Evolutionary conservation across 2,888 invertebrate species (phyloP), one percentile per base, ranked within the genome.

Genomic region (Eupithecia abbreviata): DNA sequence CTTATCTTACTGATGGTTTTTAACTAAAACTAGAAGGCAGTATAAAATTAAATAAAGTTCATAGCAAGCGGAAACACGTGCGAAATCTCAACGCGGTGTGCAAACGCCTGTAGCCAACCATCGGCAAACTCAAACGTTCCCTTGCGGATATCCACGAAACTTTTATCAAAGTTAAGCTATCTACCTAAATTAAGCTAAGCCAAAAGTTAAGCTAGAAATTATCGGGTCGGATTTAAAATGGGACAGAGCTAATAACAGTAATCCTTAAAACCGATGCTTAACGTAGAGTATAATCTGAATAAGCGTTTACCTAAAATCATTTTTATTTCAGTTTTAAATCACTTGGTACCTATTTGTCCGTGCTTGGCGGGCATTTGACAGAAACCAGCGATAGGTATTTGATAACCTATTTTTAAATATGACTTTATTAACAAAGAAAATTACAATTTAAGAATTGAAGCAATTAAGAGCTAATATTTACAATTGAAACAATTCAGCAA

Each of bases 171-270:
- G 58, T 68, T 62, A 18, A 58, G 3, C 7, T 51, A n/a, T 12
- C 55, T 55, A 55, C n/a, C 55, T 58, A 58, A 70, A 74, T 74
- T 70, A 70, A 62, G 62, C 62, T 74, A 69, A 42, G 51, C 45
- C 13, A 58, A 45, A 55, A 68, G 67, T 69, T 55, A 70, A 49
- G 47, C 58, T 9, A 18, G 15, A 62, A 69, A 49, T 74, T 70
- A 45, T 68, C 4, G 10, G 45, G n/a, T 67, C 4, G 15, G n/a
- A 12, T n/a, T 15, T 67, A 43, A 66, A 67, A 43, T 68, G 43
- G 45, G 68, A 68, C 45, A 68, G 43, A 67, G 7, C 5, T 6
- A 15, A 15, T 42, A 15, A 67, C 15, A 43, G 42, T 42, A 43
- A 41, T 15, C 7, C 3, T 42, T 42, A 67, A 4, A 65, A 12